A percentile compares a stretch with the other conserved stretches of the same genome.
Evolutionary conservation across 2,113 vertebrate genomes (phyloP).

Genomic region (Charina bottae): DNA sequence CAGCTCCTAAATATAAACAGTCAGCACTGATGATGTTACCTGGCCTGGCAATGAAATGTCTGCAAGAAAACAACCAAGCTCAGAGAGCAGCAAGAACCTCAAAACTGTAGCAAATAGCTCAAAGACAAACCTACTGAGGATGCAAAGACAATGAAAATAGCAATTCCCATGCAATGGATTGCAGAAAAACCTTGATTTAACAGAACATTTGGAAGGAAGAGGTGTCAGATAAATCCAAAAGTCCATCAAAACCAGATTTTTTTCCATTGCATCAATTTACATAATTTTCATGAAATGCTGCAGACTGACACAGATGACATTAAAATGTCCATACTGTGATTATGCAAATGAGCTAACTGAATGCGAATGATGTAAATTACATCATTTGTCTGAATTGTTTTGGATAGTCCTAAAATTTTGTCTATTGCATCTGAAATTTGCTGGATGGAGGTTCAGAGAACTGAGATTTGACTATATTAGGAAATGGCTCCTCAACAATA

Average conservation of each 20-base stretch:
- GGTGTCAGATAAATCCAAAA: neutral
- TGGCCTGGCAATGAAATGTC: neutral
- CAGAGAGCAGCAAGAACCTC: neutral
- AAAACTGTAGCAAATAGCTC: neutral
- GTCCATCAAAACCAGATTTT: neutral
- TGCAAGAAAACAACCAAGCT: neutral
- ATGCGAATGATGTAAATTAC: neutral
- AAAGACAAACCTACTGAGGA: neutral
- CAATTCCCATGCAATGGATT: neutral
- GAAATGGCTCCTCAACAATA: neutral
- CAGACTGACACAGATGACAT: neutral
- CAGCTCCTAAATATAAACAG: neutral
- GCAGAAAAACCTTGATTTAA: neutral
- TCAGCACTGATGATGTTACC: neutral
- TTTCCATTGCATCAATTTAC: neutral
- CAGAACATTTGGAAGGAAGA: neutral
- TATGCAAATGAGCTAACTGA: neutral
- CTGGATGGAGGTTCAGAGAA: neutral
- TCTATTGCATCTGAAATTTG: neutral
- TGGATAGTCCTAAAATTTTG: neutral
- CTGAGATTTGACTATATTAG: neutral
- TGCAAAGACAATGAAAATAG: neutral
- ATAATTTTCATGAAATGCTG: neutral
- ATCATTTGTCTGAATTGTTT: neutral
- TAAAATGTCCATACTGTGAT: neutral